phyloP scores from a whole-genome alignment of 2,797 vertebrate genomes.

The Galaxias olidus region DNA sequence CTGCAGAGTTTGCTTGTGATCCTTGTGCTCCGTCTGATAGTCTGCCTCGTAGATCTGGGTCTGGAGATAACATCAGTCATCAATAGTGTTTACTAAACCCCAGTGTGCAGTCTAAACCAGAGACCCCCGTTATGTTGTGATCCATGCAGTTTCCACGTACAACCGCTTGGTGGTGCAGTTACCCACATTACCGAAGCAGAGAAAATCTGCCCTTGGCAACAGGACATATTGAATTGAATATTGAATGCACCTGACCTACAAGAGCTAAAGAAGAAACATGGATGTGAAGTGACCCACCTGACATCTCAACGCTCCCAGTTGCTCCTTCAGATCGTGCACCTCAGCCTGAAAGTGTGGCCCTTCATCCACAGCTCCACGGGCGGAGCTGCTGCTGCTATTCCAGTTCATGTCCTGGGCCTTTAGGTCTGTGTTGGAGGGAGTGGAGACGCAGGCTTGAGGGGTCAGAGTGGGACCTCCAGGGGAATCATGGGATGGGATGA shows the following conservation, averaged over 20 bases:
- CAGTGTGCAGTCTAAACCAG: too few relatives aligned
- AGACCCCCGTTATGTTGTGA: neutral
- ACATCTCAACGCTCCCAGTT: constrained; percentile 74
- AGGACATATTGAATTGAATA: constrained; percentile 30
- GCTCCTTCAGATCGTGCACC: constrained; percentile 73
- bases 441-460: constrained; percentile 25
- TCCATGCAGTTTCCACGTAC: neutral
- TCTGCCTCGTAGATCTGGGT: constrained; percentile 79
- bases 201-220: constrained; percentile 64
- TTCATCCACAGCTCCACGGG: constrained; percentile 11
- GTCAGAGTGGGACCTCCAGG: constrained; percentile 26
- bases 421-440: constrained; percentile 29
- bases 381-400: constrained; percentile 27
- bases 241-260: too few relatives aligned
- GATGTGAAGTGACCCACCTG: constrained; percentile 62
- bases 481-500: neutral
- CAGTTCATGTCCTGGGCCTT: constrained; percentile 29
- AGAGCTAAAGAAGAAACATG: too few relatives aligned
- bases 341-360: constrained; percentile 51
- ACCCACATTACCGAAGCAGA: constrained; percentile 20
- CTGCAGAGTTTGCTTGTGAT: constrained; percentile 74
- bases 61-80: constrained; percentile 57
- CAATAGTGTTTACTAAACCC: too few relatives aligned
- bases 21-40: constrained; percentile 76
- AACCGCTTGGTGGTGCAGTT: constrained; percentile 69